Base-by-base conservation (phyloP, 2,113 vertebrate genomes). In the Odontesthes bonariensis region DNA sequence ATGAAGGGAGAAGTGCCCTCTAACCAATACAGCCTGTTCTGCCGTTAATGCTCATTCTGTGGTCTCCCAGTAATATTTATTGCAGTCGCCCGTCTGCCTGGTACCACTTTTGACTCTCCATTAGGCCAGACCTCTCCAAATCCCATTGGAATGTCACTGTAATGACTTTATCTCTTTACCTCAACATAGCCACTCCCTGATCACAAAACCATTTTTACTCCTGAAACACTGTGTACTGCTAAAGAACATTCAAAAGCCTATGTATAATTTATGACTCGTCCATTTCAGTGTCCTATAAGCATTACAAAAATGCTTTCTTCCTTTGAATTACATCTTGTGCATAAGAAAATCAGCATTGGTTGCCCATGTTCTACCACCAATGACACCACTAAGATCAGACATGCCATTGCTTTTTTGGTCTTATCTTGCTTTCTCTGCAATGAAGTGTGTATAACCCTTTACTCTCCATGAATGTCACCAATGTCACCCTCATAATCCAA, bases 341-440 rank as follows among this genome's bases (percentile, higher is more conserved):
- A 5, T 17, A 5, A 16, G 16, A 47, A 65, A 76, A 71, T 61
- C 6, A 57, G 55, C 14, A 47, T 19, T 47, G 47, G 42, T 13
- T 57, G 31, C 42, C 14, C 42, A 44, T 44, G 13, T 44, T 44
- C 42, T 44, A 44, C 47, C 49, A 32, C 59, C 61, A 14, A 47
- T 44, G 42, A 14, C 49, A 35, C 54, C 27, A 27, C 27, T 27
- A 27, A 75, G 64, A 67, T 73, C 85, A 88, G 83, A 91, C 79
- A 79, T 73, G 38, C 51, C 42, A 42, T 27, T 54, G 70, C 64
- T 75, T 79, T 73, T 72, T 23, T 33, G 23, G 66, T 64, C 75
- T 88, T 67, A 92, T 86, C 88, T 74, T 84, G 83, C 87, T 91
- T 91, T 91, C 86, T 81, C 82, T 77, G 27, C 86, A 86, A 89